Conservation (phyloP, 2,113 vertebrate species). For the Coptodon bakossiorum region DNA sequence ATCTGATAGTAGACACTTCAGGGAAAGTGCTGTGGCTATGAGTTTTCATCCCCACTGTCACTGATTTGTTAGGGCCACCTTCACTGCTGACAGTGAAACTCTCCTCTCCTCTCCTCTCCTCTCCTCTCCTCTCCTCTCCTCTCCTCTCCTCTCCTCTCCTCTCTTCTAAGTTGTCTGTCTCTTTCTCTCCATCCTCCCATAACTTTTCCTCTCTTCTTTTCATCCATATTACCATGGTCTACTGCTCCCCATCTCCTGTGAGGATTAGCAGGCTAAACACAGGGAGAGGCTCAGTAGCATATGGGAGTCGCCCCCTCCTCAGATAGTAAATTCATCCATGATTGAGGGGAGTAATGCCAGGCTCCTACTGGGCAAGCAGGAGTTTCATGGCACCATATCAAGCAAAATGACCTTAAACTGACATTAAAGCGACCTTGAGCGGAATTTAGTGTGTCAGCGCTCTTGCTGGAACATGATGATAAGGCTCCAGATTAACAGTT, state of each 20-base stretch:
- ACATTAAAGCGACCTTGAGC: slow-evolving; percentile 81
- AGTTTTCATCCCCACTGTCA: slow-evolving; percentile 60
- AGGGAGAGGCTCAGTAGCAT: slow-evolving; percentile 62
- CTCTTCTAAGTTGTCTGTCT: neutral
- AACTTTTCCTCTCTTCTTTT: slow-evolving; percentile 17
- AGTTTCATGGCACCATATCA: slow-evolving; percentile 67
- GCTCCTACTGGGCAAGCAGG: slow-evolving; percentile 57
- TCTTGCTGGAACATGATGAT: slow-evolving; percentile 68
- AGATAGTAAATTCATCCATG: slow-evolving; percentile 63
- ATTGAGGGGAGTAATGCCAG: slow-evolving; percentile 72
- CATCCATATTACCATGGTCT: slow-evolving; percentile 64
- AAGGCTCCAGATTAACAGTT: slow-evolving; percentile 68
- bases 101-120: slow-evolving; percentile 53
- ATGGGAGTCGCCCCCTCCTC: slow-evolving; percentile 38
- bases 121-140: slow-evolving; percentile 50
- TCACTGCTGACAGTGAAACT: slow-evolving; percentile 64
- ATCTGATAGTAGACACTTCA: slow-evolving; percentile 71
- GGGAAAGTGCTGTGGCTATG: slow-evolving; percentile 63
- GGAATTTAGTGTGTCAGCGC: slow-evolving; percentile 50
- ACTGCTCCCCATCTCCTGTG: slow-evolving; percentile 65
- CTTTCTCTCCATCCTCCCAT: neutral
- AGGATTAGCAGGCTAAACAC: slow-evolving; percentile 71
- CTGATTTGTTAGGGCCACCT: slow-evolving; percentile 69
- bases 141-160: slow-evolving; percentile 69
- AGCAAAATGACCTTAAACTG: slow-evolving; percentile 74